phyloP scores from a whole-genome alignment of 1,140 invertebrate species.

The Cydia strobilella region DNA sequence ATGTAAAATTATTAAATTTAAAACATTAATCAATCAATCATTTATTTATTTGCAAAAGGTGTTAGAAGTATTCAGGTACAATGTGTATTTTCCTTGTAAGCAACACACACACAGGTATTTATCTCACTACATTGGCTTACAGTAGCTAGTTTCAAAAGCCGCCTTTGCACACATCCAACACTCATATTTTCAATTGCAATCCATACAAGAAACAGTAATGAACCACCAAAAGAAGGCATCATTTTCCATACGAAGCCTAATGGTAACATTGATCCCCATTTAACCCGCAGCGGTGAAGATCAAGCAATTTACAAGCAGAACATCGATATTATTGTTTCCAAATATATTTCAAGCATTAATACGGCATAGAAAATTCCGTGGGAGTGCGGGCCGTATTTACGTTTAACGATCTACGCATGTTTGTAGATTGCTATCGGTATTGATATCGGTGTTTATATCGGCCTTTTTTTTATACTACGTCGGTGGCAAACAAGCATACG shows the following conservation, averaged over 20 bases:
- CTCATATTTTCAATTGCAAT: too few relatives aligned
- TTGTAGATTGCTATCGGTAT: background rate
- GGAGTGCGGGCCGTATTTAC: background rate
- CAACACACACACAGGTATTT: too few relatives aligned
- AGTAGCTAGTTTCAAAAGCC: too few relatives aligned
- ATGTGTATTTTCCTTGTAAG: too few relatives aligned
- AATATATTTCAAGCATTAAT: conserved; percentile 13
- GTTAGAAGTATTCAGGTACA: too few relatives aligned
- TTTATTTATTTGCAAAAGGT: too few relatives aligned
- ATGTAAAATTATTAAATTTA: too few relatives aligned
- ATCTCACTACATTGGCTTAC: too few relatives aligned
- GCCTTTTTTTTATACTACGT: too few relatives aligned
- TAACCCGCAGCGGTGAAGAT: background rate
- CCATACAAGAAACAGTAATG: background rate
- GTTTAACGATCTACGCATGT: background rate
- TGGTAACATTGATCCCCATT: background rate
- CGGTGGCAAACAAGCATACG: too few relatives aligned
- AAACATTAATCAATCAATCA: too few relatives aligned
- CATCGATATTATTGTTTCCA: conserved; percentile 1
- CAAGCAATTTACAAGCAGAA: conserved; percentile 7
- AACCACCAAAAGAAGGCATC: background rate
- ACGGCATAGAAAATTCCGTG: conserved; percentile 10
- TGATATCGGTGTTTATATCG: background rate
- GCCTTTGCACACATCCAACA: too few relatives aligned
- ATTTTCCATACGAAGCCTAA: conserved; percentile 2